Evolutionary conservation across 2,888 invertebrate genomes (phyloP).

Genomic region (Lasioglossum malachurum): DNA sequence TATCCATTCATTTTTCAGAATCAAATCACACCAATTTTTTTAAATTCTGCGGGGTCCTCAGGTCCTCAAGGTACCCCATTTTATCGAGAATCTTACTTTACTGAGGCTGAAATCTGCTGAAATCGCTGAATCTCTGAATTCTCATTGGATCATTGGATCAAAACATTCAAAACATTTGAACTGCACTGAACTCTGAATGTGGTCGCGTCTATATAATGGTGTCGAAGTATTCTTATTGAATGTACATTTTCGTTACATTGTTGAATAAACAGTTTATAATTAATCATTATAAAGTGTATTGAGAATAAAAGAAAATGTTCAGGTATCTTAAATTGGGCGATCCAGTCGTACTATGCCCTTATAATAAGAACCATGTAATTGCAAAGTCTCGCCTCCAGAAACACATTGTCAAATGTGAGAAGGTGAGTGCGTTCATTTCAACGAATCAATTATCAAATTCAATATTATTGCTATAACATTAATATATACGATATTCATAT

Average conservation of each 20-base stretch:
- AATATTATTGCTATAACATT: not conserved
- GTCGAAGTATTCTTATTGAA: not conserved
- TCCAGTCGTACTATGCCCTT: slow-evolving; percentile 74
- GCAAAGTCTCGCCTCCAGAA: slow-evolving; percentile 76
- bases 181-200: too few relatives aligned
- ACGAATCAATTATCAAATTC: not conserved
- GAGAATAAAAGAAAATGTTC: slow-evolving; percentile 41
- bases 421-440: slow-evolving; percentile 67
- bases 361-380: slow-evolving; percentile 76
- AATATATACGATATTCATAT: not conserved
- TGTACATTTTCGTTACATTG: not conserved
- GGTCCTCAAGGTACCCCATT: too few relatives aligned
- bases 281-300: not conserved
- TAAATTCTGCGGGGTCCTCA: too few relatives aligned
- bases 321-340: slow-evolving; percentile 16
- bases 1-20: too few relatives aligned
- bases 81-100: too few relatives aligned
- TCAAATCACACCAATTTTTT: too few relatives aligned
- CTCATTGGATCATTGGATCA: too few relatives aligned
- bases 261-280: not conserved
- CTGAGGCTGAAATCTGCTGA: too few relatives aligned
- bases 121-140: too few relatives aligned
- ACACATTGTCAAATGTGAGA: slow-evolving; percentile 82
- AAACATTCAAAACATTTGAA: too few relatives aligned
- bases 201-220: too few relatives aligned